A percentile compares a stretch with the other conserved stretches of the same genome.
phyloP scores from a whole-genome alignment of 2,113 vertebrate genomes.

The Pachycephala philippinensis region DNA sequence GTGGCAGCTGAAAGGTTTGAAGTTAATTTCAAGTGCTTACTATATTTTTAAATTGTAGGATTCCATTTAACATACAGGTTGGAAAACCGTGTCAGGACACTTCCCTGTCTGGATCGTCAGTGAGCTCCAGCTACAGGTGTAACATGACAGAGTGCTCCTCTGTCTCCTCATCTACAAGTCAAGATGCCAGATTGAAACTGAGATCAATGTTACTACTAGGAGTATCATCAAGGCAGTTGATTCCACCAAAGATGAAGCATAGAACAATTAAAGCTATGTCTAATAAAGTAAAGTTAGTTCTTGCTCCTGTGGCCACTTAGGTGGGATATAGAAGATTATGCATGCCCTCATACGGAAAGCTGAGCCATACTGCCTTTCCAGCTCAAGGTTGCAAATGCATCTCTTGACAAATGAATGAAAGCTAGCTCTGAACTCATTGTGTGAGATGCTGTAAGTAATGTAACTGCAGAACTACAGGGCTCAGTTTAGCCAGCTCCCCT shows the following conservation, averaged over 20 bases:
- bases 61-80: fast-evolving
- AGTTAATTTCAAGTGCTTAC: background rate
- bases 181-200: background rate
- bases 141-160: background rate
- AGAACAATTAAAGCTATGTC: background rate
- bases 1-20: background rate
- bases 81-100: background rate
- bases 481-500: background rate
- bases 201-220: background rate
- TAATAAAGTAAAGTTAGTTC: background rate
- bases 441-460: background rate
- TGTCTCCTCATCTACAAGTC: background rate
- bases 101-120: background rate
- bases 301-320: background rate
- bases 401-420: background rate
- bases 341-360: background rate
- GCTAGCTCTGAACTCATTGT: fast-evolving
- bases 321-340: background rate
- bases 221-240: background rate
- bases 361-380: background rate
- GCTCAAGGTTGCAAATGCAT: background rate
- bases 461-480: background rate
- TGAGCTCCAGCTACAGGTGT: background rate
- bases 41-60: background rate
- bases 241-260: background rate